These are phyloP conservation scores for Callinectes sapidus DNA, from an alignment of 2,888 invertebrate genomes.

Conservation along the genomic window DNA sequence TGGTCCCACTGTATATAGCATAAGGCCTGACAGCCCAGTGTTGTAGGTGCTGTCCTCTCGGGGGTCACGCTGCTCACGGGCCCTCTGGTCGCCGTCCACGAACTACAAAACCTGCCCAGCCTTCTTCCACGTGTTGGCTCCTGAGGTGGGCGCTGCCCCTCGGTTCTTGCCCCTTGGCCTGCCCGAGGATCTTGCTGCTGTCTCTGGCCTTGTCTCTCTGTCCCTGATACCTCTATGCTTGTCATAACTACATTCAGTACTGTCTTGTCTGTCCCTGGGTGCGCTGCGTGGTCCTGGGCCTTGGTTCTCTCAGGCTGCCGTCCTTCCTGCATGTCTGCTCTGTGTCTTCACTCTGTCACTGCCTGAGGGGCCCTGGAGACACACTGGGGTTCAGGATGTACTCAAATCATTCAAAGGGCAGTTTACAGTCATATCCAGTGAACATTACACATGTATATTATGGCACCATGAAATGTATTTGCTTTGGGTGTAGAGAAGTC, in stretches of 20 bases:
- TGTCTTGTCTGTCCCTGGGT: constrained; percentile 45
- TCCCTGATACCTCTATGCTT: constrained; percentile 46
- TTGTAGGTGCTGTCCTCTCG: constrained; percentile 71
- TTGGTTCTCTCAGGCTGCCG: background rate
- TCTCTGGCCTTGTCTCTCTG: constrained; percentile 45
- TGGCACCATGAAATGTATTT: background rate
- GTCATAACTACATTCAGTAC: constrained; percentile 30
- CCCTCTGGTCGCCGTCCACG: constrained; percentile 70
- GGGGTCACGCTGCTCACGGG: constrained; percentile 57
- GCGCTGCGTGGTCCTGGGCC: background rate
- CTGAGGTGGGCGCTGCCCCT: constrained; percentile 69
- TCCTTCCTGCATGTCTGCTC: constrained; percentile 18
- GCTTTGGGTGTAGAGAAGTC: background rate
- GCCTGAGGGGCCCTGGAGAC: background rate
- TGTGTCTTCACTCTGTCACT: background rate
- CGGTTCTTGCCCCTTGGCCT: constrained; percentile 57
- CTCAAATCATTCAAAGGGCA: background rate
- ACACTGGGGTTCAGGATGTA: background rate
- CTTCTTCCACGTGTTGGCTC: constrained; percentile 72
- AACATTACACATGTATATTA: background rate
- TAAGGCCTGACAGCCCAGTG: constrained; percentile 64
- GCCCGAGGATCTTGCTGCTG: constrained; percentile 53
- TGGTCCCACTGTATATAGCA: constrained; percentile 60
- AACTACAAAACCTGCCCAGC: constrained; percentile 72
- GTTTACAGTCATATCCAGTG: background rate